Conservation (phyloP, 2,797 vertebrate genomes). For the Squalus acanthias region DNA sequence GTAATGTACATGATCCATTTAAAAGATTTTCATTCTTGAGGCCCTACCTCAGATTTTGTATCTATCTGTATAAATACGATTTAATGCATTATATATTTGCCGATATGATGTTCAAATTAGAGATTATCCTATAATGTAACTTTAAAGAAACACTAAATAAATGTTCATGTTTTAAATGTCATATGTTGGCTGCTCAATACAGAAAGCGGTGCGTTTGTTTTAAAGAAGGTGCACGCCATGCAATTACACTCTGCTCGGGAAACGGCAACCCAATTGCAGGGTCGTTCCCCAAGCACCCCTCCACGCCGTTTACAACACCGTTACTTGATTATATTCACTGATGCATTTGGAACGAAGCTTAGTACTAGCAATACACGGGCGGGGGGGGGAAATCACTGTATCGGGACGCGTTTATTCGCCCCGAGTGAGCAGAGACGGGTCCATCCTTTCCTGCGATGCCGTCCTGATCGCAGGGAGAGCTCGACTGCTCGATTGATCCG, state of each 20-base stretch:
- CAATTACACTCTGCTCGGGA: neutral
- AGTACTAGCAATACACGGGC: neutral
- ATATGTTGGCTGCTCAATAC: constrained; percentile 40
- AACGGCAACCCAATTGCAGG: constrained; percentile 41
- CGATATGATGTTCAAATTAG: constrained; percentile 84
- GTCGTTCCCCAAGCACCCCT: constrained; percentile 25
- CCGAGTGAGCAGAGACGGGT: no score
- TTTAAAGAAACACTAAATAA: constrained; percentile 84
- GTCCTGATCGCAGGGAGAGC: no score
- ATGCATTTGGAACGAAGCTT: neutral
- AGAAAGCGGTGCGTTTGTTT: neutral
- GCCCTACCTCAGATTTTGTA: constrained; percentile 99
- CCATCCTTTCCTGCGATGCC: neutral
- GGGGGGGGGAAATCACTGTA: neutral
- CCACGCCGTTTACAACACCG: constrained; percentile 46
- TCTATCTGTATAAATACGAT: constrained; percentile 97
- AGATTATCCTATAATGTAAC: constrained; percentile 84
- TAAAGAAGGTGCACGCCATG: neutral
- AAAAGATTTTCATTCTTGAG: constrained; percentile 87
- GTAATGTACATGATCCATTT: constrained; percentile 81
- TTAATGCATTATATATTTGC: constrained; percentile 96
- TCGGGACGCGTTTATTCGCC: neutral
- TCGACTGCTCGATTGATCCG: neutral
- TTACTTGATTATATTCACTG: constrained; percentile 39
- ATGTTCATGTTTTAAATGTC: constrained; percentile 82